Base-by-base conservation (phyloP, 2,888 invertebrate genomes). In the Entomobrya multifasciata region DNA sequence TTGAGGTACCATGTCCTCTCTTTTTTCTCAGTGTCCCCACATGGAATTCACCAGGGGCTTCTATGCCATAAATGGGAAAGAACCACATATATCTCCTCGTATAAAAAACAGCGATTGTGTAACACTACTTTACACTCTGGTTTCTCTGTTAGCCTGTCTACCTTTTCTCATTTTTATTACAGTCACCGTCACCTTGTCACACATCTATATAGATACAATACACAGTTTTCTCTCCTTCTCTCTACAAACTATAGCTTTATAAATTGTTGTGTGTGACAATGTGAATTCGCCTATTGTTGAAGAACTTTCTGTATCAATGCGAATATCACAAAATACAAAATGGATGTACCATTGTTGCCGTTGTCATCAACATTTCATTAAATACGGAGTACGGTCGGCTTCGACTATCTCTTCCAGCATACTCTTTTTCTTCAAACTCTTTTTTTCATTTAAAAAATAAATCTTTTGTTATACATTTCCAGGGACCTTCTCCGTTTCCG, bases 401-500 rank as follows among this genome's bases (percentile, higher is more conserved):
- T n/a, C n/a, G n/a, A n/a, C n/a, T n/a, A n/a, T n/a, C n/a, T n/a
- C n/a, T n/a, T n/a, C n/a, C n/a, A n/a, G n/a, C n/a, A n/a, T n/a
- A 60, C 41, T 2, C 11, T n/a, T n/a, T 49, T n/a, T 6, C 10
- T 0, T 1, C 0, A 1, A 20, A 47, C 10, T n/a, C 20, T 8
- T n/a, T 49, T 70, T 47, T 22, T 15, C 15, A 17, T 25, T 60
- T n/a, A 13, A 49, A 49, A 49, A 49, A 49, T 15, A 49, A 15
- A n/a, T 49, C 30, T 41, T 22, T 49, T 47, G 15, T 49, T n/a
- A 0, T n/a, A 8, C 25, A 44, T 8, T 70, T 27, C 25, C 27
- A 70, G 49, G 49, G 47, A 67, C 27, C 25, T 44, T 70, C 22
- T 10, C 22, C 49, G 47, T 70, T 70, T 70, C 70, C 70, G 70